phyloP scores from a whole-genome alignment of 2,888 invertebrate species.

The Oxyteleia sp. region DNA sequence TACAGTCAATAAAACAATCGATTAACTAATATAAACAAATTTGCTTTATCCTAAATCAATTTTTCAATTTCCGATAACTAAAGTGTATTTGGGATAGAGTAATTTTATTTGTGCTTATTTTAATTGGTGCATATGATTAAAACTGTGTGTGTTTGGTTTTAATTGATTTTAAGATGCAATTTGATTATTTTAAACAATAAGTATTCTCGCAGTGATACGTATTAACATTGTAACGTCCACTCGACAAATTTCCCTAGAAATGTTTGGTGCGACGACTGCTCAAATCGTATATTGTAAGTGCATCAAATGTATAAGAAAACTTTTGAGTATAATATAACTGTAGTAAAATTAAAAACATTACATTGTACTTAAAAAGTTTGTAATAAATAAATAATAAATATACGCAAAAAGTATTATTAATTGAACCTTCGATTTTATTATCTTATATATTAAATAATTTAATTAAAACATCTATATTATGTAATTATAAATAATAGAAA shows the following conservation, averaged over 20 bases:
- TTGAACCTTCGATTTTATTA: not conserved
- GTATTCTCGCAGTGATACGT: constrained; percentile 24
- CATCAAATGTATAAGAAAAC: constrained; percentile 29
- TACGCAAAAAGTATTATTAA: not conserved
- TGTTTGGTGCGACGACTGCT: constrained; percentile 69
- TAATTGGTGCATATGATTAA: too few relatives aligned
- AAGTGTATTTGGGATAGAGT: too few relatives aligned
- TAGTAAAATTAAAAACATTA: constrained; percentile 50
- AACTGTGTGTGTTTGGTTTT: too few relatives aligned
- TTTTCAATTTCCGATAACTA: too few relatives aligned
- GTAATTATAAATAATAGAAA: too few relatives aligned
- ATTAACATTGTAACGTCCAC: constrained; percentile 47
- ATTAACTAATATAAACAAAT: too few relatives aligned
- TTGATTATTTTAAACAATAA: constrained; percentile 32
- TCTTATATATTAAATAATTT: too few relatives aligned
- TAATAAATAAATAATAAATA: constrained; percentile 59
- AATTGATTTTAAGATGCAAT: not conserved
- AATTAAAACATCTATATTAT: too few relatives aligned
- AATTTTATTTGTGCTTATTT: too few relatives aligned
- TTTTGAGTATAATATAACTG: constrained; percentile 61
- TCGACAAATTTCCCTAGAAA: constrained; percentile 48
- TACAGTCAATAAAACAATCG: too few relatives aligned
- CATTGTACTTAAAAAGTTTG: constrained; percentile 58
- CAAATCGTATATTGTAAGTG: constrained; percentile 67
- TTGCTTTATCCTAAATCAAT: too few relatives aligned